Base-by-base conservation (phyloP, 1,140 invertebrate genomes). In the Elysia chlorotica region DNA sequence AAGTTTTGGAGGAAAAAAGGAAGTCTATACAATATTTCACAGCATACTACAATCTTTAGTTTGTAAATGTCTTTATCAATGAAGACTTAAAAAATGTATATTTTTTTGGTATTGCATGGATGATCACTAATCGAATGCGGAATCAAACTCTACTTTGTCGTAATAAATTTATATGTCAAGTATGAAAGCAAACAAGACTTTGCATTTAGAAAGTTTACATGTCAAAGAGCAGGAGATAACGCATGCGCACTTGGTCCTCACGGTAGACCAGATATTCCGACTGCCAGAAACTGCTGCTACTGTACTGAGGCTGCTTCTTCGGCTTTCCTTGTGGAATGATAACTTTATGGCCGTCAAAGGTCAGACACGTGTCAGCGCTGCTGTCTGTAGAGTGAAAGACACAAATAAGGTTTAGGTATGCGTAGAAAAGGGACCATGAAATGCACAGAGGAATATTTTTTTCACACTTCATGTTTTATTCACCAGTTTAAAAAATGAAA, bases 181-280 rank as follows among this genome's bases (percentile, higher is more conserved):
- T n/a, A n/a, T n/a, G n/a, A n/a, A n/a, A n/a, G n/a, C n/a, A n/a
- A n/a, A n/a, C n/a, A n/a, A n/a, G n/a, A n/a, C n/a, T n/a, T n/a
- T n/a, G n/a, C n/a, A n/a, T n/a, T n/a, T n/a, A n/a, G 41, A 48
- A 10, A 23, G 35, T 38, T 57, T 72, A 79, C 65, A 86, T 81
- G 57, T 84, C 75, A 75, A 84, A 76, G 21, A 81, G 76, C 17
- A 87, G 79, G 21, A 89, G 69, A 62, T 87, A 89, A 38, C 88
- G 72, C 57, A 89, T 86, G 25, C 85, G 75, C 33, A 79, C 80
- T 76, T 89, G 88, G 53, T 81, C 85, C 74, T 89, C 88, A 48
- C 85, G 81, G 76, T 89, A 89, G 19, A 89, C 77, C 0, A 89
- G 81, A 74, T 89, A 89, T 78, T 89, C 88, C 67, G 86, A 88